phyloP scores from a whole-genome alignment of 2,113 vertebrate species.

The Triplophysa rosa region DNA sequence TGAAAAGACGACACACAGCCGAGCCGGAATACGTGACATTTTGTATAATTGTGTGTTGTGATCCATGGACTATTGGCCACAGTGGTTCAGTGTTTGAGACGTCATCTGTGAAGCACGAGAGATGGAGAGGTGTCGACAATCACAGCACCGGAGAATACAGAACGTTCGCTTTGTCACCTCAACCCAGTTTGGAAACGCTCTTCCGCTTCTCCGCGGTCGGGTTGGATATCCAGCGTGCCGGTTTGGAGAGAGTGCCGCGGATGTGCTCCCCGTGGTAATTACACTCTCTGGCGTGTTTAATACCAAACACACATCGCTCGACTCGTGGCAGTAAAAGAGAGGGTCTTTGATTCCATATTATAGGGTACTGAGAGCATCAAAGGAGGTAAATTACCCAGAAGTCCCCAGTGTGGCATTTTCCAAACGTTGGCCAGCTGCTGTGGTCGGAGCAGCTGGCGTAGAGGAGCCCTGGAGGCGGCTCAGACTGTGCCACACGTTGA shows the following conservation, averaged over 20 bases:
- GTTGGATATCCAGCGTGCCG: conserved; percentile 17
- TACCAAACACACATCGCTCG: background rate
- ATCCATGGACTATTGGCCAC: too few species aligned
- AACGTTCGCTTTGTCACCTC: background rate
- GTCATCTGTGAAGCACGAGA: background rate
- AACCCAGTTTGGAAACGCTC: background rate
- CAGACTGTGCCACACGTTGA: conserved; percentile 24
- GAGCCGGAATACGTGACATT: too few species aligned
- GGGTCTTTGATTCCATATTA: conserved; percentile 45
- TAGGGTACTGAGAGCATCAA: conserved; percentile 45
- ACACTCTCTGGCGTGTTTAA: conserved; percentile 19
- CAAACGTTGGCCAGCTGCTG: conserved; percentile 45
- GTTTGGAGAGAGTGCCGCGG: background rate
- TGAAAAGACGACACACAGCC: too few species aligned
- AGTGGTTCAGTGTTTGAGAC: background rate
- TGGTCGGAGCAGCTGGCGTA: conserved; percentile 27
- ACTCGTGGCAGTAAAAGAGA: conserved; percentile 29
- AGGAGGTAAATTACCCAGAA: conserved; percentile 37
- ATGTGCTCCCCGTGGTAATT: conserved; percentile 12
- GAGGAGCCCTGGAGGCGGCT: conserved; percentile 22
- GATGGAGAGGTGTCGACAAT: background rate
- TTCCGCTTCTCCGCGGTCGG: conserved; percentile 10
- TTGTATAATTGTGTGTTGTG: too few species aligned
- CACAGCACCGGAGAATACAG: background rate
- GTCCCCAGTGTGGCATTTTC: conserved; percentile 30